Base-by-base conservation (phyloP, 2,888 invertebrate genomes). In the Eumacrocentrus americanus region DNA sequence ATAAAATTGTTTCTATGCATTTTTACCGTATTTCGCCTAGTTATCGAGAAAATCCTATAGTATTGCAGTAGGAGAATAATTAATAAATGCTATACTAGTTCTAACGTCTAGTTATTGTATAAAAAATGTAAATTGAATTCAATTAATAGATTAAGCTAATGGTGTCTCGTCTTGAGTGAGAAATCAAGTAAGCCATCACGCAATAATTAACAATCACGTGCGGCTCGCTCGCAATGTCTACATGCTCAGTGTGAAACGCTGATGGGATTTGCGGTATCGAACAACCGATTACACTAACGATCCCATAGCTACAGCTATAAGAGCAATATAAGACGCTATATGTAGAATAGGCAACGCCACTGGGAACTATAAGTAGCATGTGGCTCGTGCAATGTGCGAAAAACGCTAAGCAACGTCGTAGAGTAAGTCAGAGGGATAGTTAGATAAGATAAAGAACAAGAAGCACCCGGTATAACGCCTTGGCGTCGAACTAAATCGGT, bases 221-320 rank as follows among this genome's bases (percentile, higher is more conserved):
- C 25, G 38, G 40, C 20, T 6, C 14, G n/a, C n/a, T n/a, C n/a
- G n/a, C 38, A 14, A 47, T 56, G 48, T 46, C 47, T 46, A 14
- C 35, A 22, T 11, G 35, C 23, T 11, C 25, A 20, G 37, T 42
- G 42, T 42, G 29, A 38, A 48, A 42, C 40, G 29, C 40, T 50
- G 57, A 57, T 57, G 38, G 29, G 29, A 25, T 29, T 29, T 29
- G 40, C 22, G 29, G 34, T 35, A 47, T 35, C 47, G 47, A 42
- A 38, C 29, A 47, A 20, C 40, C 40, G 57, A 59, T 59, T 59
- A 59, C 54, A 47, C 47, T 16, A 52, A 52, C 52, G 40, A 35
- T 29, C 47, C 14, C 25, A 54, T 48, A 38, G 25, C 23, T n/a
- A n/a, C n/a, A n/a, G n/a, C n/a, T n/a, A n/a, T n/a, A n/a, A n/a